Evolutionary conservation across 2,888 invertebrate species (phyloP), one percentile per base, ranked within the genome.

Genomic region (Taenaris catops): DNA sequence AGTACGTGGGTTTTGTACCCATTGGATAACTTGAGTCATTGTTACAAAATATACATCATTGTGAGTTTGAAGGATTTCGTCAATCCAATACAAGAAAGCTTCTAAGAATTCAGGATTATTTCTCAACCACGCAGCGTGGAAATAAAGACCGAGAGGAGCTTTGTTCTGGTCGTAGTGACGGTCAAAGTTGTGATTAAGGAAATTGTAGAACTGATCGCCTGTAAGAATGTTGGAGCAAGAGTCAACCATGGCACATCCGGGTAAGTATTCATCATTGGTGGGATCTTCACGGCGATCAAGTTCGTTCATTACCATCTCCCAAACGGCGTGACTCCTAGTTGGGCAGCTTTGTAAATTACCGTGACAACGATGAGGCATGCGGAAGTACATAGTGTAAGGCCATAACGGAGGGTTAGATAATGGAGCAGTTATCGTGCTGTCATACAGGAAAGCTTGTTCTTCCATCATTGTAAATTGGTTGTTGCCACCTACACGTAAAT

Each of bases 381-480:
- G 92, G 91, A 96, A 97, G 89, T 98, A 97, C 93, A 98, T 94
- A 38, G 98, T 98, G 89, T 98, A 98, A 1, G 98, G 98, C 98
- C 98, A 98, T 50, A 96, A 91, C 32, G 97, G 97, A 8, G 96
- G 96, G 67, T 96, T 95, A 51, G 94, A 94, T 18, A 96, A 88
- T 1, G 96, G 95, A 1, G 96, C 96, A 0, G 96, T 96, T 68
- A 98, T 96, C 29, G 97, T 97, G 23, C 97, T 96, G 75, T 98
- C 98, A 69, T 98, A 98, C 25, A 96, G 86, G 90, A 97, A 97
- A 5, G 95, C 95, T 70, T 96, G 95, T 73, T 97, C 96, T 74
- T 96, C 94, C 97, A 98, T 96, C 96, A 98, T 97, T 56, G 96
- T 95, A 84, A 97, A 98, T 80, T 97, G 97, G 72, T 96, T 96